Base-by-base conservation (phyloP, 2,888 invertebrate species). In the Ptilodon capucinus region DNA sequence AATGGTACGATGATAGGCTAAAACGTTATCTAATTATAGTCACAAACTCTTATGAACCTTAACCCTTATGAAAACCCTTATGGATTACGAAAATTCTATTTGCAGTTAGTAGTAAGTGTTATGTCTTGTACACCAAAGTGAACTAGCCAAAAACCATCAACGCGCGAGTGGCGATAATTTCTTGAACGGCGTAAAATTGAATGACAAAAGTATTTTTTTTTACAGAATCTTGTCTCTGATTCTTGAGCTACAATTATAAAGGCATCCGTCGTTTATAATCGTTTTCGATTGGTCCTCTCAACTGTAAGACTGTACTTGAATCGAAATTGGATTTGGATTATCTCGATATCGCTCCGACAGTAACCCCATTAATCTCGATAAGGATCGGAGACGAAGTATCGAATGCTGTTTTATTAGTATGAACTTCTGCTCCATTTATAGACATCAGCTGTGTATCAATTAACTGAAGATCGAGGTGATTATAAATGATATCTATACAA, bases 261-360 rank as follows among this genome's bases (percentile, higher is more conserved):
- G 45, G 49, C 63, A 58, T 59, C 64, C 60, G 66, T 64, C 62
- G 59, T 61, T 58, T 64, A 74, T 69, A 71, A 69, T 69, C 60
- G 68, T 65, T 71, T 73, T 69, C 73, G 68, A 72, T 76, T 74
- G 69, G 61, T 51, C 57, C 68, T 63, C 68, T 74, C 62, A 58
- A 60, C 57, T 60, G 50, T 64, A 66, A 53, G 58, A 58, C 43
- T 60, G 63, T 71, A 67, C 69, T 69, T 65, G 66, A 70, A 66
- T 66, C 63, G 58, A 66, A 76, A 76, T 75, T 74, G 74, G 71
- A 74, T 75, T 61, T 68, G 64, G 60, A 71, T 73, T 68, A 74
- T 75, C 67, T 68, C 58, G 61, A 68, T 67, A 51, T 54, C 57
- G 48, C 60, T 60, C 44, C 58, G 54, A 58, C 63, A 64, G 60